Evolutionary conservation across 1,140 invertebrate genomes (phyloP).

Genomic region (Drosophila teissieri): DNA sequence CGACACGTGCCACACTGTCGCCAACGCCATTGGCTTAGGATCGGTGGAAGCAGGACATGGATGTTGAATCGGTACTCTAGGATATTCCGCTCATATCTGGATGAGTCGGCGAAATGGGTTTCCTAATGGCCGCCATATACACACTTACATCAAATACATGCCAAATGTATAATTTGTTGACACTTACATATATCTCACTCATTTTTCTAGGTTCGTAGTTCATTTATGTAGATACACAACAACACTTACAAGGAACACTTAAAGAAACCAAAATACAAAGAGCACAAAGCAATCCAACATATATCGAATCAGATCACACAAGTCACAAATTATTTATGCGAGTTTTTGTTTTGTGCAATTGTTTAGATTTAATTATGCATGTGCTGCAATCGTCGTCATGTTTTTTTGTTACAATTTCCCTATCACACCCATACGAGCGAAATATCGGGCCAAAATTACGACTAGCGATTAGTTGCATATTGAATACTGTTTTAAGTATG

Average conservation of each 20-base stretch:
- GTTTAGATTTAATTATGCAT: conserved; percentile 41
- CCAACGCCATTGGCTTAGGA: conserved; percentile 69
- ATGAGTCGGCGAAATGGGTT: conserved; percentile 29
- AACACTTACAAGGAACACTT: conserved; percentile 25
- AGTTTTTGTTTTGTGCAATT: conserved; percentile 35
- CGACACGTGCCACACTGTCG: conserved; percentile 74
- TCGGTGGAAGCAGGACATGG: background rate
- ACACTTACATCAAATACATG: conserved; percentile 32
- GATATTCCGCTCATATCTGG: conserved; percentile 3
- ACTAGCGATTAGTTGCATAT: conserved; percentile 48
- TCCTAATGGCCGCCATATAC: conserved; percentile 21
- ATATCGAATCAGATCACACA: conserved; percentile 52
- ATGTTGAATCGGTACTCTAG: conserved; percentile 1
- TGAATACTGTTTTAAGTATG: conserved; percentile 80
- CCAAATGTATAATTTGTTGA: conserved; percentile 63
- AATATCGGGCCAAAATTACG: conserved; percentile 59
- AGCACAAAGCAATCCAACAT: conserved; percentile 46
- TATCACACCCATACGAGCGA: conserved; percentile 38
- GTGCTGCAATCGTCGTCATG: conserved; percentile 53
- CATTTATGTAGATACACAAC: conserved; percentile 80
- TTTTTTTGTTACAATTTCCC: conserved; percentile 66
- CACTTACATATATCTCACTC: conserved; percentile 44
- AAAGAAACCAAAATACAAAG: conserved; percentile 43
- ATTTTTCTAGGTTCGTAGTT: conserved; percentile 69
- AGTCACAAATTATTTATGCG: conserved; percentile 45